phyloP scores from a whole-genome alignment of 2,113 vertebrate genomes.

The Hoplias malabaricus region DNA sequence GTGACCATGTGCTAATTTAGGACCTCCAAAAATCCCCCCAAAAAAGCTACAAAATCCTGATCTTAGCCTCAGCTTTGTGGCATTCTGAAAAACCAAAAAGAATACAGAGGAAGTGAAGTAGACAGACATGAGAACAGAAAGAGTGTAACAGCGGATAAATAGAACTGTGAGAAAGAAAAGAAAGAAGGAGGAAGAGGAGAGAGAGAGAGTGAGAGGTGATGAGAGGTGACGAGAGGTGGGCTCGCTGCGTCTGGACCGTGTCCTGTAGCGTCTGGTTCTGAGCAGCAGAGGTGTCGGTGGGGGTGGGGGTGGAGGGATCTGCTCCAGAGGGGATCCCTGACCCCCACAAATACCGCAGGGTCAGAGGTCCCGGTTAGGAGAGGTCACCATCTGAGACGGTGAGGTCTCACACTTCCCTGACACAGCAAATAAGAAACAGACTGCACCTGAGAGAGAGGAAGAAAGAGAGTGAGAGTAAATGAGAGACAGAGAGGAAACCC shows the following conservation, averaged over 20 bases:
- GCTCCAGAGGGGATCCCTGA: constrained; percentile 49
- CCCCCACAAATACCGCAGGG: constrained; percentile 46
- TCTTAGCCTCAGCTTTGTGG: no score
- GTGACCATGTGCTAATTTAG: no score
- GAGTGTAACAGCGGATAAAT: not conserved
- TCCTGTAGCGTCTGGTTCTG: constrained; percentile 36
- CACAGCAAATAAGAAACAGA: constrained; percentile 53
- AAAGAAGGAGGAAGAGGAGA: not conserved
- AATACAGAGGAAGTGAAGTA: not conserved
- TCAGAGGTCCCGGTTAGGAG: constrained; percentile 36
- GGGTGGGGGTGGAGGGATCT: no score
- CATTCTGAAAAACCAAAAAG: no score
- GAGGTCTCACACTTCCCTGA: constrained; percentile 38
- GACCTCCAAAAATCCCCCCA: no score
- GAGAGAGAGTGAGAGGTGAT: not conserved
- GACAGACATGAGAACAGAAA: not conserved
- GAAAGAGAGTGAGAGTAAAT: not conserved
- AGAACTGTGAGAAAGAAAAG: constrained; percentile 13
- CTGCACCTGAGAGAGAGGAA: constrained; percentile 1
- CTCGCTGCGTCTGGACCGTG: constrained; percentile 38
- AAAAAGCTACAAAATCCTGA: no score
- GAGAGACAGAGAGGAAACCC: not conserved
- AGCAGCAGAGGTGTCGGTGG: constrained; percentile 44
- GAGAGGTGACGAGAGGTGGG: constrained; percentile 17
- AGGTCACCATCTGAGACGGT: constrained; percentile 17